Conservation (phyloP, 2,888 invertebrate genomes). For the Prosapia bicincta region DNA sequence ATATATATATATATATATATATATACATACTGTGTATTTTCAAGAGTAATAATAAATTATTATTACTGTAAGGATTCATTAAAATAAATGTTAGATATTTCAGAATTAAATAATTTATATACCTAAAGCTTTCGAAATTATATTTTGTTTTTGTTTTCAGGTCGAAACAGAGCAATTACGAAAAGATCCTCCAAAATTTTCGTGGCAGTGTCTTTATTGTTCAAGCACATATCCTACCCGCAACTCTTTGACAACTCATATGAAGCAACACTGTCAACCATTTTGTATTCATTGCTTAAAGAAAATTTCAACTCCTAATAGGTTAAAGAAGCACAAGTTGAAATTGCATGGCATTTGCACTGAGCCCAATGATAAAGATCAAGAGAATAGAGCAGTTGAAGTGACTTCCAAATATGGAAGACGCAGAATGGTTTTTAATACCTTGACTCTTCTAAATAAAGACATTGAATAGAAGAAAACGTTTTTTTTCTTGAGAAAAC, state of each 20-base stretch:
- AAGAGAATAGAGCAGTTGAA: neutral
- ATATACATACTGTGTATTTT: no score
- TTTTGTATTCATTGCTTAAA: neutral
- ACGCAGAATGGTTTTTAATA: neutral
- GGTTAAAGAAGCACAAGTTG: neutral
- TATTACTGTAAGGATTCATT: no score
- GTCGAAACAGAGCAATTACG: no score
- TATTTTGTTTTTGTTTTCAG: no score
- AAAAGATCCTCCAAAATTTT: no score
- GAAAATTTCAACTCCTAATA: neutral
- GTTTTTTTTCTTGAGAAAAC: no score
- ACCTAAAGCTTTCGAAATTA: no score
- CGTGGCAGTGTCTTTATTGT: neutral
- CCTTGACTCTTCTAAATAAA: neutral
- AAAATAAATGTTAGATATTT: no score
- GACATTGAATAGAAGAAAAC: neutral
- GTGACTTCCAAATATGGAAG: neutral
- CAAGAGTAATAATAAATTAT: no score
- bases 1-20: no score
- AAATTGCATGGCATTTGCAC: neutral
- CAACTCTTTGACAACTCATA: neutral
- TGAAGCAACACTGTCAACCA: neutral
- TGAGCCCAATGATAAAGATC: neutral
- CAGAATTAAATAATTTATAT: no score
- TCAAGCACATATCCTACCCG: neutral